Evolutionary conservation across 2,797 vertebrate species (phyloP).

Genomic region (Platalea minor): DNA sequence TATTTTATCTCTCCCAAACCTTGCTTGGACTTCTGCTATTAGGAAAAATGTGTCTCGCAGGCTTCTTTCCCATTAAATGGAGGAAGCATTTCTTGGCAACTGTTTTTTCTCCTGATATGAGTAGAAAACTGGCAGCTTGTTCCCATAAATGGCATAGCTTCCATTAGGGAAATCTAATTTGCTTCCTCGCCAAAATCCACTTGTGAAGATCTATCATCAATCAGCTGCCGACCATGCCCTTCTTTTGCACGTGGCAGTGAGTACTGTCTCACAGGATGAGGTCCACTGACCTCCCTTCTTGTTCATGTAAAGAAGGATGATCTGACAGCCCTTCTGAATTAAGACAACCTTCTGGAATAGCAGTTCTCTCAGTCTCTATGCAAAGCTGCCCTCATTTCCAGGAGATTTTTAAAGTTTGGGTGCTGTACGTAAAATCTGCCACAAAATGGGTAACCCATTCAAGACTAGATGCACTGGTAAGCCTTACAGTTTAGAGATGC

Average conservation of each 20-base stretch:
- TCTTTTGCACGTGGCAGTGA: not conserved
- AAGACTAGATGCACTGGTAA: not conserved
- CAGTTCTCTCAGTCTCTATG: not conserved
- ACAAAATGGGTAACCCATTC: not conserved
- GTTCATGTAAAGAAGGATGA: not conserved
- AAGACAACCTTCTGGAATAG: not conserved
- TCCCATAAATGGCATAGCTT: conserved; percentile 16
- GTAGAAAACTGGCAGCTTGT: not conserved
- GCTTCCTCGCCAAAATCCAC: not conserved
- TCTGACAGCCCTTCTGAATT: not conserved
- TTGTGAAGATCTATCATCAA: not conserved
- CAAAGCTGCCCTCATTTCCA: not conserved
- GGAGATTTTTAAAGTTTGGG: not conserved
- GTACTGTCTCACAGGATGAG: not conserved
- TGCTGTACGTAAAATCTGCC: not conserved
- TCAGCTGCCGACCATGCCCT: not conserved
- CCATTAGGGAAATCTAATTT: not conserved
- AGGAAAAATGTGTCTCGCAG: not conserved
- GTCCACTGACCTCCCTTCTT: not conserved
- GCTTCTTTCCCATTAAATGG: not conserved
- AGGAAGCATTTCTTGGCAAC: conserved; percentile 13
- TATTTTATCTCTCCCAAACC: not conserved
- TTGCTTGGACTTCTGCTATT: not conserved
- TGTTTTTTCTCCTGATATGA: not conserved
- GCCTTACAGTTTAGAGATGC: not conserved